Conservation (phyloP, 2,797 vertebrate species). For the Karalla daura region DNA sequence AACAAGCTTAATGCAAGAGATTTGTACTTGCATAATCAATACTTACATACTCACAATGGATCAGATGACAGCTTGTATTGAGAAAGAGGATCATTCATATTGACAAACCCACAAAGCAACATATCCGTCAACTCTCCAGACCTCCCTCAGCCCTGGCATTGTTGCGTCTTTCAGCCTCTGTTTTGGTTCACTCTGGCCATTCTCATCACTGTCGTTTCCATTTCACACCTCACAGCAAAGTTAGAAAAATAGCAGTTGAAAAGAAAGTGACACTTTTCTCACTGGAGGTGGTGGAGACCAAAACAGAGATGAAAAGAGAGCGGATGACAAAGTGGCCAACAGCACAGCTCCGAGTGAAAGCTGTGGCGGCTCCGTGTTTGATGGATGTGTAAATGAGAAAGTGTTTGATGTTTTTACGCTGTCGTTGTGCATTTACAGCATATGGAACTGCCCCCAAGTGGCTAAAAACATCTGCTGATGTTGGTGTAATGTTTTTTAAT, state of each 20-base stretch:
- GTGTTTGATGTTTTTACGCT: neutral
- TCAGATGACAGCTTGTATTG: neutral
- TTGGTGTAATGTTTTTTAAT: neutral
- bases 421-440: neutral
- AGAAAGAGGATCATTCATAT: neutral
- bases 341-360: neutral
- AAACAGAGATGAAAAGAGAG: too few relatives aligned
- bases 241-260: too few relatives aligned
- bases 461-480: neutral
- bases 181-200: neutral
- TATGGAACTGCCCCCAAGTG: neutral
- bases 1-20: constrained; percentile 9
- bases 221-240: too few relatives aligned
- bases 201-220: neutral
- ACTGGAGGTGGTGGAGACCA: too few relatives aligned
- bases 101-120: neutral
- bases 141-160: too few relatives aligned
- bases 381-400: neutral
- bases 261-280: too few relatives aligned
- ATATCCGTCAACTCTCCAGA: neutral
- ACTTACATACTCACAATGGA: neutral
- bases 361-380: neutral
- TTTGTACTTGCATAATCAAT: constrained; percentile 12
- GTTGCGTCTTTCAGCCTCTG: too few relatives aligned
- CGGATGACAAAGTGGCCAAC: too few relatives aligned